A percentile compares a stretch with the other conserved stretches of the same genome.
phyloP scores from a whole-genome alignment of 1,140 invertebrate species.

The Cataglyphis hispanica region DNA sequence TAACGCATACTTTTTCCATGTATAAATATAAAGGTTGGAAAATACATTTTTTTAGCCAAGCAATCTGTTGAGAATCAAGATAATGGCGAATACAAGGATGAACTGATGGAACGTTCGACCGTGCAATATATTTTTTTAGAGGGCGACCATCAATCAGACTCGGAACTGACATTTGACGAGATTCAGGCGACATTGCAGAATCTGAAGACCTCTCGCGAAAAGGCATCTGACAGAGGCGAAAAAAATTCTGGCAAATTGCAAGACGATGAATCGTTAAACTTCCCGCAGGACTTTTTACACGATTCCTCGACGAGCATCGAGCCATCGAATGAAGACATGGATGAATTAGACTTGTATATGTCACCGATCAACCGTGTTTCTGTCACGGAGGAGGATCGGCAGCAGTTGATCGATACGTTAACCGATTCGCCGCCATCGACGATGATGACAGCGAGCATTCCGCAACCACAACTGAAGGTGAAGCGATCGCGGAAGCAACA shows the following conservation, averaged over 20 bases:
- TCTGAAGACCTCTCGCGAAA: conserved; percentile 60
- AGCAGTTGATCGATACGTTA: conserved; percentile 64
- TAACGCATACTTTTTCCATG: background rate
- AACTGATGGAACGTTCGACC: conserved; percentile 82
- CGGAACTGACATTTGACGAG: conserved; percentile 84
- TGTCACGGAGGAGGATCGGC: conserved; percentile 48
- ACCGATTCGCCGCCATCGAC: conserved; percentile 39
- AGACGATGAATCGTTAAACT: background rate
- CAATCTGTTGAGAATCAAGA: conserved; percentile 45
- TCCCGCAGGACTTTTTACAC: background rate
- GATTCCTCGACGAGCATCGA: background rate
- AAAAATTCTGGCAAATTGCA: background rate
- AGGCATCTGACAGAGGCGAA: background rate
- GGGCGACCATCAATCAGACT: conserved; percentile 80
- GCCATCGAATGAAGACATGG: background rate
- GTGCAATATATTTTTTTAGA: conserved; percentile 83
- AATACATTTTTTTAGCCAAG: conserved; percentile 13
- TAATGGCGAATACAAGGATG: conserved; percentile 66
- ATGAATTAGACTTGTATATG: background rate
- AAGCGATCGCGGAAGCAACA: conserved; percentile 85
- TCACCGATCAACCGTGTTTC: background rate
- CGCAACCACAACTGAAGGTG: conserved; percentile 71
- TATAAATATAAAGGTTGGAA: background rate
- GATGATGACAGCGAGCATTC: background rate
- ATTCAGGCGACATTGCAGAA: conserved; percentile 78